Conservation (phyloP, 1,140 invertebrate species). For the Danaus plexippus region DNA sequence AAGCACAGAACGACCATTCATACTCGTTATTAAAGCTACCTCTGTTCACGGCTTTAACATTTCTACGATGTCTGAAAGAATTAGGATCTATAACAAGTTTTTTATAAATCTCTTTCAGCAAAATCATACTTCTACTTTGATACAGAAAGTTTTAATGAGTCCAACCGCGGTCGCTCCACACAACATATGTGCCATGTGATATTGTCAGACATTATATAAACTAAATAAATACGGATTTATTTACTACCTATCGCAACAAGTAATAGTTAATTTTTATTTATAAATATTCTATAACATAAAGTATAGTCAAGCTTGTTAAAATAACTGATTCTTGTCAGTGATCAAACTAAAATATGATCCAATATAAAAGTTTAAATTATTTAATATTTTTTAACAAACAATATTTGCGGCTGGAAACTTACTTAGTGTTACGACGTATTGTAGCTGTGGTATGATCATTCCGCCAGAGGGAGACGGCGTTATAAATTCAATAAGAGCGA, state of each 20-base stretch:
- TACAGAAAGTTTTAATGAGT: constrained; percentile 12
- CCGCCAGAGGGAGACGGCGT: constrained; percentile 38
- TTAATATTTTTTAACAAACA: no score
- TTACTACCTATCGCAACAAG: no score
- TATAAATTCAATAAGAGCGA: constrained; percentile 23
- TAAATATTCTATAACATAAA: no score
- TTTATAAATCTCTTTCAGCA: constrained; percentile 7
- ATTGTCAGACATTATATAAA: no score
- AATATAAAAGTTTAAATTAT: no score
- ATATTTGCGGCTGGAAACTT: constrained; percentile 53
- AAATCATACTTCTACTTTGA: constrained; percentile 1
- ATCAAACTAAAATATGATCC: no score
- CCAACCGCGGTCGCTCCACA: neutral
- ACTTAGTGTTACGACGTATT: constrained; percentile 55
- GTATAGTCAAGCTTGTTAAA: no score
- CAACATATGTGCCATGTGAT: neutral
- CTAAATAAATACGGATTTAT: no score
- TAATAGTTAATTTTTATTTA: no score
- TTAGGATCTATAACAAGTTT: constrained; percentile 14
- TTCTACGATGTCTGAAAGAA: constrained; percentile 16
- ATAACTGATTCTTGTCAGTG: no score
- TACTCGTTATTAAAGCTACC: constrained; percentile 10
- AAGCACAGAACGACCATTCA: constrained; percentile 15
- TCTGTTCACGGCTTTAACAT: constrained; percentile 2
- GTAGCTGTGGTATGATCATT: constrained; percentile 39